A percentile compares a stretch with the other conserved stretches of the same genome.
These are phyloP conservation scores for Wasmannia auropunctata DNA, from an alignment of 1,140 invertebrate species.

Conservation along the genomic window DNA sequence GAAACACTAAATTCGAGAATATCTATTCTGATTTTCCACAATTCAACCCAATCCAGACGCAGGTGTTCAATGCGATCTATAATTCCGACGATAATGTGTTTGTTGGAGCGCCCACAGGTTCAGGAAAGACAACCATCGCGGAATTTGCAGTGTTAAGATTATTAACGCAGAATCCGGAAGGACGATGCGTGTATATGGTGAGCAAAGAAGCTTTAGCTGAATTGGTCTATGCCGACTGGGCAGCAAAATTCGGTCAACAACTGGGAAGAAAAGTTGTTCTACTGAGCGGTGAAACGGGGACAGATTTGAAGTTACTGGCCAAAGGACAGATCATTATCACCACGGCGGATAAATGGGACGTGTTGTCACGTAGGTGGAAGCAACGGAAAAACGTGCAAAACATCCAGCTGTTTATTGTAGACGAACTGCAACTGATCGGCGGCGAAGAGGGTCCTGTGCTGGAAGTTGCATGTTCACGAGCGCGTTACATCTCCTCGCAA, in stretches of 20 bases:
- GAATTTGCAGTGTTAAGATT: constrained; percentile 98
- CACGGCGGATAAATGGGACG: constrained; percentile 99
- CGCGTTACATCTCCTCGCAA: constrained; percentile 99
- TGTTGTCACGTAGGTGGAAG: constrained; percentile 99
- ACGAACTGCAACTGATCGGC: constrained; percentile 97
- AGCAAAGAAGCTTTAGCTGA: constrained; percentile 97
- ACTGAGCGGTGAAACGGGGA: constrained; percentile 99
- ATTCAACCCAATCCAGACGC: constrained; percentile 99
- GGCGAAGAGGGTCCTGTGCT: constrained; percentile 96
- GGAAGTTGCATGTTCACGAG: constrained; percentile 98
- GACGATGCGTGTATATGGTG: constrained; percentile 96
- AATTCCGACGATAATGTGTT: constrained; percentile 99
- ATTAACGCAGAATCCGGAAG: constrained; percentile 90
- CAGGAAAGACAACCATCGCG: constrained; percentile 98
- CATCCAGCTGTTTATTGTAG: constrained; percentile 98
- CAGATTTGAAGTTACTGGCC: constrained; percentile 96
- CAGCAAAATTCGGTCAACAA: constrained; percentile 92
- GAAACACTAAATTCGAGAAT: constrained; percentile 94
- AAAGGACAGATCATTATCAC: constrained; percentile 98
- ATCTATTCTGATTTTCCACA: constrained; percentile 96
- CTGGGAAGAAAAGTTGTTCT: constrained; percentile 96
- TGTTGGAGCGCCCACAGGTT: constrained; percentile 98
- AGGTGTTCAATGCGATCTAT: constrained; percentile 99
- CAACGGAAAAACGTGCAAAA: constrained; percentile 99
- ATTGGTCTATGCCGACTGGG: constrained; percentile 96